Conservation (phyloP, 2,888 invertebrate genomes). For the Gymnosoma rotundatum region DNA sequence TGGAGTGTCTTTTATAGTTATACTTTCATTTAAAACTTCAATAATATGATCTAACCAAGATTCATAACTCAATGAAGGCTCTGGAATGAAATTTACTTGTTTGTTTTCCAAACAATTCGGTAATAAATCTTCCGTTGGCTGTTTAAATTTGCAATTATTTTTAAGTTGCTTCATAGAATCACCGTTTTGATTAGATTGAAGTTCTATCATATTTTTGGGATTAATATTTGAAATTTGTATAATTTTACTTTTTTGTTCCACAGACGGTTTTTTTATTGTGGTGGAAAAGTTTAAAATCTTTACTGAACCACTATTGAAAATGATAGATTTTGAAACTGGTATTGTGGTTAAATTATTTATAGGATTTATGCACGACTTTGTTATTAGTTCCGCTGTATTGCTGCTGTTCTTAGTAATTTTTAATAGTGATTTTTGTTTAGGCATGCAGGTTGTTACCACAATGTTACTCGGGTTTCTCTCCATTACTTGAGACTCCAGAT, state of each 20-base stretch:
- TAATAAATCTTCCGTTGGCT: neutral
- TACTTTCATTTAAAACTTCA: slow-evolving; percentile 89
- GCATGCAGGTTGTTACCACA: neutral
- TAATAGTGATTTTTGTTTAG: slow-evolving; percentile 41
- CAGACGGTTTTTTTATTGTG: slow-evolving; percentile 37
- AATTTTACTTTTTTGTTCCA: slow-evolving; percentile 31
- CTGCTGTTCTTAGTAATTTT: slow-evolving; percentile 34
- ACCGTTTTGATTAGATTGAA: slow-evolving; percentile 39
- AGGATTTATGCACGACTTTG: neutral
- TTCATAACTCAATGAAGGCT: slow-evolving; percentile 83
- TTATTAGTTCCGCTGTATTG: neutral
- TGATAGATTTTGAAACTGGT: slow-evolving; percentile 42
- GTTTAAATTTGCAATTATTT: neutral
- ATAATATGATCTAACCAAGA: slow-evolving; percentile 90
- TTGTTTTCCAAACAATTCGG: neutral
- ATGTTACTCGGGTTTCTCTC: neutral
- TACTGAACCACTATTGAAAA: slow-evolving; percentile 58
- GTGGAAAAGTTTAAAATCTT: slow-evolving; percentile 54
- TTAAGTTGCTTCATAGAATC: neutral
- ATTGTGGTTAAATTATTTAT: neutral
- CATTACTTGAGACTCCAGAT: slow-evolving; percentile 42
- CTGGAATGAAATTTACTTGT: slow-evolving; percentile 10
- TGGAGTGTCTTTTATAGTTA: slow-evolving; percentile 87
- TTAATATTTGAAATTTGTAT: slow-evolving; percentile 49
- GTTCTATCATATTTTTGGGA: slow-evolving; percentile 37